Base-by-base conservation (phyloP, 2,888 invertebrate species). In the Drosophila melanocephala region DNA sequence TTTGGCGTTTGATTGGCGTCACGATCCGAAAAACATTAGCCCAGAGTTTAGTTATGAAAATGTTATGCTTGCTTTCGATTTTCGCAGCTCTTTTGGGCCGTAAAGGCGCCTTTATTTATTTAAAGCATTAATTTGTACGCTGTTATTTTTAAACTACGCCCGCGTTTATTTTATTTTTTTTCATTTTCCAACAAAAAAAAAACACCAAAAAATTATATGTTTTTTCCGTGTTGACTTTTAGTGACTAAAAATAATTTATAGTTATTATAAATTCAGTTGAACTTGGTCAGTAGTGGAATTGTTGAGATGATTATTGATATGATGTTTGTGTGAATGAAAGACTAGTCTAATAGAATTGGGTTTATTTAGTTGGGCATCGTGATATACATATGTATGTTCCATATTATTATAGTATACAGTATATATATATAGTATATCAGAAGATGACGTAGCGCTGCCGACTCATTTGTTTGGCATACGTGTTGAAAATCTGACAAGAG, bases 241-340 rank as follows among this genome's bases (percentile, higher is more conserved):
- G 83, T 82, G 79, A 88, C 84, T 82, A 69, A 74, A 82, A 62
- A 72, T 88, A 88, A 87, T 87, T 87, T 87, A 89, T 87, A 58
- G 82, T 72, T 73, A 59, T 71, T 73, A 87, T 87, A 83, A 85
- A 83, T 75, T 74, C 60, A 59, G 80, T 77, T 89, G 90, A 89
- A 82, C 90, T 87, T 87, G 78, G 73, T 19, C 39, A 33, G 50
- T 37, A 59, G 22, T n/a, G 2, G 64, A 59, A 58, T 52, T 63
- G 55, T 51, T 60, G 75, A 51, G 60, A 47, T 60, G 19, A 59
- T 12, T 67, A 79, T 75, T 72, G 68, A 65, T 68, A 65, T 77
- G 39, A 51, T 42, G 42, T 64, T 52, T 53, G 50, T 37, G 37
- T 50, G 69, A 52, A 61, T 52, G 52, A 47, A 47, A 16, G 52